Evolutionary conservation across 2,797 vertebrate genomes (phyloP), one percentile per base, ranked within the genome.

Genomic region (Lemur catta): DNA sequence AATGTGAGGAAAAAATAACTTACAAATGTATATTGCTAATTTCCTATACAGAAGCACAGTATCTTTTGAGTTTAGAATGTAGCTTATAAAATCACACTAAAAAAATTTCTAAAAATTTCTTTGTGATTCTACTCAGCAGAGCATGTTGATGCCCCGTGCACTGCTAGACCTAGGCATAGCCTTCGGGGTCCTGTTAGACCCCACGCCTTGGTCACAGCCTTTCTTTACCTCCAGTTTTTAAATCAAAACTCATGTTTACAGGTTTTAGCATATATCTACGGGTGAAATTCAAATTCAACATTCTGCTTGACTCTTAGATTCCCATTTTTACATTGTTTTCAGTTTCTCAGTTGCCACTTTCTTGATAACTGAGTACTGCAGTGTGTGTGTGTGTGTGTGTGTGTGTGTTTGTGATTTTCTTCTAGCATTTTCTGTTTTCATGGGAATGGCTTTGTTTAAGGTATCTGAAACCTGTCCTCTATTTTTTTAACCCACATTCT

Each of bases 271-370:
- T 6, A 48, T n/a, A 28, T 20, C 4, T 55, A 10, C 12, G 13
- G 81, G 13, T 10, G 26, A 90, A 63, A 72, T 43, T 46, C 35
- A 93, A 35, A 71, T 28, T 41, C n/a, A 9, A 35, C 57, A 30
- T 41, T 50, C 33, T 38, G 24, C 57, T 67, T 80, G 41, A 52
- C 48, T 57, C 43, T 75, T 46, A 6, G 33, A 69, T 81, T 80
- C 24, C 12, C 30, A 46, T 61, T 75, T 82, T 71, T 26, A 41
- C 1, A 15, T 43, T 26, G 72, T 52, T 33, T 86, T 76, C 38
- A 65, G 28, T n/a, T 48, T 95, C 85, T 41, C 65, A 85, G 67
- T 43, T 61, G 38, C 10, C 35, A 10, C 33, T 84, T 76, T 89
- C 76, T 41, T 57, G 52, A 63, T 52, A 78, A 3, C 41, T 24